Base-by-base conservation (phyloP, 2,113 vertebrate species). In the Thermophis baileyi region DNA sequence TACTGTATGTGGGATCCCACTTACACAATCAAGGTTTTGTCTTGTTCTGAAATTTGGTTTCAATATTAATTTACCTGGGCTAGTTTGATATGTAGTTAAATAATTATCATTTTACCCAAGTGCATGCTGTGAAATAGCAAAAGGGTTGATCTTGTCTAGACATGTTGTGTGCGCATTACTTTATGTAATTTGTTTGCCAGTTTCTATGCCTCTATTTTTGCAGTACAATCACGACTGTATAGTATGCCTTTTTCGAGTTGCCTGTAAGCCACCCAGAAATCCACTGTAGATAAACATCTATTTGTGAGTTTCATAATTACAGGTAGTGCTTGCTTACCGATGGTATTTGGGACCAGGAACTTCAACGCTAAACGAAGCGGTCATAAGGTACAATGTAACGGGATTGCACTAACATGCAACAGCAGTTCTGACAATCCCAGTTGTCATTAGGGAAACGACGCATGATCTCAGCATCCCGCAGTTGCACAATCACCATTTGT, bases 321-420 rank as follows among this genome's bases (percentile, higher is more conserved):
- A 74, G 14, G 1, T 35, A 74, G 14, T 35, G 30, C 63, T 74
- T 35, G n/a, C 63, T 74, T 35, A 35, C 14, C 63, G 1, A 35
- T 35, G 4, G n/a, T 35, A 18, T 18, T 35, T 74, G 63, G 63
- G 14, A 74, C n/a, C 14, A 74, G 63, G n/a, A 74, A 74, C 14
- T n/a, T n/a, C 63, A 74, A 18, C 0, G 6, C 14, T 74, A 35
- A 74, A 35, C 0, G 1, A 74, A 16, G 4, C 0, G 0, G 5
- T 74, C 30, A n/a, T 69, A 69, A n/a, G 30, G 30, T n/a, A n/a
- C 60, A 69, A n/a, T 12, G 4, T 35, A 30, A 69, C 1, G 30
- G 4, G 30, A 69, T 30, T 14, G 12, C 30, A 69, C 30, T n/a
- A 11, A 69, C 30, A n/a, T 69, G 30, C 63, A 14, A 6, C 30